A percentile compares a stretch with the other conserved stretches of the same genome.
phyloP scores from a whole-genome alignment of 2,888 invertebrate species.

The Dicroscelio sp. region DNA sequence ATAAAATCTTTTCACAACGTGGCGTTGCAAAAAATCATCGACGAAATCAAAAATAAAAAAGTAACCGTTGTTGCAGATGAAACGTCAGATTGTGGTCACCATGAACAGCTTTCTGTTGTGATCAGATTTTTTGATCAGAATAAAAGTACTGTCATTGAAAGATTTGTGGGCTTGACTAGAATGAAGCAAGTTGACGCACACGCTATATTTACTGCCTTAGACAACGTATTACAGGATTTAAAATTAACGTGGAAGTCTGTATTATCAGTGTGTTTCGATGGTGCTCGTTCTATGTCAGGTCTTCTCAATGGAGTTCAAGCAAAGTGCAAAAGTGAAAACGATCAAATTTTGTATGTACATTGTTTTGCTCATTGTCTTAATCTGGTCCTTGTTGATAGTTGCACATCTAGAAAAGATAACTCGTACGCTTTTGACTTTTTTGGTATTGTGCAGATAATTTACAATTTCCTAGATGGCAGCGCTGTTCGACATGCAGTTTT shows the following conservation, averaged over 20 bases:
- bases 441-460: constrained; percentile 49
- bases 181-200: constrained; percentile 29
- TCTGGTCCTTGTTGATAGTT: constrained; percentile 43
- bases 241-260: constrained; percentile 19
- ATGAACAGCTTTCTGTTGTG: constrained; percentile 43
- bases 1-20: neutral
- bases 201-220: constrained; percentile 33
- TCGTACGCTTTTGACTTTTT: constrained; percentile 42
- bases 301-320: constrained; percentile 42
- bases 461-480: constrained; percentile 58
- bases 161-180: constrained; percentile 27
- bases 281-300: constrained; percentile 45
- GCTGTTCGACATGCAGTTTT: constrained; percentile 48
- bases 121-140: constrained; percentile 29
- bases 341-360: constrained; percentile 54
- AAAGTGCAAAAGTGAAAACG: constrained; percentile 41
- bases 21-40: constrained; percentile 4
- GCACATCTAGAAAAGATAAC: constrained; percentile 30
- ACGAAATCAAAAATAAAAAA: constrained; percentile 27
- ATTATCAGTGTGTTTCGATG: constrained; percentile 42
- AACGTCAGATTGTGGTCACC: constrained; percentile 32
- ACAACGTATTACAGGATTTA: constrained; percentile 4
- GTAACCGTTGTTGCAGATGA: constrained; percentile 35
- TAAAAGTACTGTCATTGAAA: constrained; percentile 5
- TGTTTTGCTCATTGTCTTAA: constrained; percentile 60